Base-by-base conservation (phyloP, 1,140 invertebrate genomes). In the Heliconius melpomene region DNA sequence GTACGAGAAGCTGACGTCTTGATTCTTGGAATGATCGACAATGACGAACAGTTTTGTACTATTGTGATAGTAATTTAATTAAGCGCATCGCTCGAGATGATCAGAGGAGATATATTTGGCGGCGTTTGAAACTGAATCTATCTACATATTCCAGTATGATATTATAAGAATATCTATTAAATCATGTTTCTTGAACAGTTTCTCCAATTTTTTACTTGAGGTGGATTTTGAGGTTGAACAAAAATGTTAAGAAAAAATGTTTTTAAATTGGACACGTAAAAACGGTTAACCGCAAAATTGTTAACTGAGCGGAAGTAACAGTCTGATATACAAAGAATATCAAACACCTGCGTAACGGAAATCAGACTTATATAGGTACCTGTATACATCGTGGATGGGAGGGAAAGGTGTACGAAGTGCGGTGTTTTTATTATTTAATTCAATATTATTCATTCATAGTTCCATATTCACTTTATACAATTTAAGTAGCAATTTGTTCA, bases 1-100 rank as follows among this genome's bases (percentile, higher is more conserved):
- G 57, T 81, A 66, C 60, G 72, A 77, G 81, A 78, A 73, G 72
- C 82, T 86, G 85, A 86, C 82, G 79, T 85, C 85, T 86, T 86
- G 85, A 86, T 86, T 82, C 79, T 75, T 72, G n/a, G n/a, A 29
- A 54, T 40, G 72, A 81, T 81, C 60, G 60, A 79, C 73, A 79
- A 81, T 81, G 82, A 81, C 78, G 81, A 46, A 29, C 32, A 80
- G 75, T 75, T 79, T 79, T 79, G 54, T 77, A 54, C 72, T 78
- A 76, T 84, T 80, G 78, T 82, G 38, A 57, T 72, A 72, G 81
- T 83, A 84, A 83, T 84, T 84, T 77, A 83, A 84, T 84, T 81
- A 84, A 81, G 75, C 36, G 75, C 82, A 75, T 40, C 76, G 77
- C 74, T 74, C 29, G 36, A 36, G 75, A 77, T 66, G 29, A 79